Conservation (phyloP, 2,888 invertebrate species). For the Parelbella ahira region DNA sequence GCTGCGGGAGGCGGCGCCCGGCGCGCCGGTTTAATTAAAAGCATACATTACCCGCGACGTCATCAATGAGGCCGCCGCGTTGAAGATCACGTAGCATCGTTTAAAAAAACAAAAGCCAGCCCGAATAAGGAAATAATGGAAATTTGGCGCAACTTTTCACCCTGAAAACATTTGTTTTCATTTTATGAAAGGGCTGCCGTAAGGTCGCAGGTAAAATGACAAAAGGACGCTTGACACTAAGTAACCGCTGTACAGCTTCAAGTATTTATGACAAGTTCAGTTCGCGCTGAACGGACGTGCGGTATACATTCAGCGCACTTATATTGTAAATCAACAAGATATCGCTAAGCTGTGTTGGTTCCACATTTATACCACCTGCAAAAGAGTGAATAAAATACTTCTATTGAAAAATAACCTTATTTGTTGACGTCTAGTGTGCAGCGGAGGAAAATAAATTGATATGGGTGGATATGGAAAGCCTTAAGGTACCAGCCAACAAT, state of each 20-base stretch:
- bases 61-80: constrained; percentile 4
- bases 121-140: constrained; percentile 4
- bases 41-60: constrained; percentile 9
- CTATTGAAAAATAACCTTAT: constrained; percentile 74
- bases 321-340: constrained; percentile 29
- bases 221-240: too few relatives aligned
- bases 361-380: constrained; percentile 43
- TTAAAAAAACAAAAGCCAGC: not conserved
- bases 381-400: constrained; percentile 55
- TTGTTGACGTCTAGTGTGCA: constrained; percentile 74
- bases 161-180: constrained; percentile 6
- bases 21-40: constrained; percentile 10
- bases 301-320: too few relatives aligned
- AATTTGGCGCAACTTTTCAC: constrained; percentile 4
- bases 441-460: constrained; percentile 72
- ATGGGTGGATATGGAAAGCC: constrained; percentile 59
- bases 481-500: constrained; percentile 53
- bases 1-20: constrained; percentile 1
- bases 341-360: constrained; percentile 34
- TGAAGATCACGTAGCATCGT: constrained; percentile 3
- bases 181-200: constrained; percentile 7
- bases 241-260: constrained; percentile 7
- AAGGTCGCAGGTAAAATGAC: too few relatives aligned
- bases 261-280: too few relatives aligned
- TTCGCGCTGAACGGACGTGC: too few relatives aligned